Percentiles rank a stretch among this genome's conserved stretches.
Conservation (phyloP, 1,140 invertebrate species). For the Drosophila setifemur region DNA sequence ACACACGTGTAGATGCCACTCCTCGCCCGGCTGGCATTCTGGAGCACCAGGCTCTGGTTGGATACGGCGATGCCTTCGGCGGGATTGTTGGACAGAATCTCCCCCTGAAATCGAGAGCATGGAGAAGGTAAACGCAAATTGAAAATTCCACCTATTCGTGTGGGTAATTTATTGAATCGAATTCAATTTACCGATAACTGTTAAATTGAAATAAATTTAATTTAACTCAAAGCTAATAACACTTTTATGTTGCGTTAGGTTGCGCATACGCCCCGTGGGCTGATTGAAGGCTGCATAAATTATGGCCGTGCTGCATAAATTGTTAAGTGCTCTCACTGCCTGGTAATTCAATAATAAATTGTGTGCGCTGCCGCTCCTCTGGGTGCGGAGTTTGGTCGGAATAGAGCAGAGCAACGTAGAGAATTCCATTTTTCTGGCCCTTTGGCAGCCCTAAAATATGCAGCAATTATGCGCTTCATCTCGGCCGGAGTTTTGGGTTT, state of each 20-base stretch:
- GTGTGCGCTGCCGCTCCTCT: conserved; percentile 8
- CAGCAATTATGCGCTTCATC: conserved; percentile 62
- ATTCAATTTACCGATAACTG: conserved; percentile 72
- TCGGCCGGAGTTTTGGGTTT: conserved; percentile 30
- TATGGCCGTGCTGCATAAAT: conserved; percentile 68
- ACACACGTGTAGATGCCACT: conserved; percentile 93
- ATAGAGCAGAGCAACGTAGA: neutral
- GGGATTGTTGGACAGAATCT: conserved; percentile 88
- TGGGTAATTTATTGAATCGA: conserved; percentile 68
- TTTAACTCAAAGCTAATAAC: conserved; percentile 74
- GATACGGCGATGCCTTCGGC: conserved; percentile 91
- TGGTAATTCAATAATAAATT: conserved; percentile 78
- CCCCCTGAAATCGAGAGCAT: conserved; percentile 83
- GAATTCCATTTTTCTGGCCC: conserved; percentile 37
- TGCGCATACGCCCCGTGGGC: conserved; percentile 28
- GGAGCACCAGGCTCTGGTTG: conserved; percentile 93
- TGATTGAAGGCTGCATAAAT: conserved; percentile 59
- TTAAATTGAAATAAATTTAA: conserved; percentile 74
- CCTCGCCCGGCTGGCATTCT: conserved; percentile 88
- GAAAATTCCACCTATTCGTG: conserved; percentile 1
- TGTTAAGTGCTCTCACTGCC: conserved; percentile 68
- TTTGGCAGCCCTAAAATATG: conserved; percentile 63
- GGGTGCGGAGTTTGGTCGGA: conserved; percentile 9
- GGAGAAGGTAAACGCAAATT: conserved; percentile 23
- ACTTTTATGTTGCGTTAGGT: conserved; percentile 63